Conservation (phyloP, 1,140 invertebrate genomes). For the Tetraneura akinire region DNA sequence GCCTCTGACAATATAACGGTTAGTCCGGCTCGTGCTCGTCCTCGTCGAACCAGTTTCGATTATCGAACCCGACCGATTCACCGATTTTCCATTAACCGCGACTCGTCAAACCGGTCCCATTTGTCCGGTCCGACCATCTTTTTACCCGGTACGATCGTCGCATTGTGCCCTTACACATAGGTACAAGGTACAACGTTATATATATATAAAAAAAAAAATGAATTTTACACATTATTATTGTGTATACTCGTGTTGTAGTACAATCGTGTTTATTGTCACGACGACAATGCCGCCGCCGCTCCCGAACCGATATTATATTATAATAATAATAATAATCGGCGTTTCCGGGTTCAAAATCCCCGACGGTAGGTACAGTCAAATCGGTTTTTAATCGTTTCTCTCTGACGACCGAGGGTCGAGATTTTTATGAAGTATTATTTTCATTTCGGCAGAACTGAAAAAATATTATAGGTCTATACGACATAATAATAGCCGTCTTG, state of each 20-base stretch:
- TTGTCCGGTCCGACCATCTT: not conserved
- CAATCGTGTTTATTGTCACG: constrained; percentile 42
- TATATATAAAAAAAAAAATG: not conserved
- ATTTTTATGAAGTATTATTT: not conserved
- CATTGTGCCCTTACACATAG: too few relatives aligned
- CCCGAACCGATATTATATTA: not conserved
- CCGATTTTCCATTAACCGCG: not conserved
- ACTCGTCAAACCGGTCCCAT: constrained; percentile 22
- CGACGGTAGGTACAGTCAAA: not conserved
- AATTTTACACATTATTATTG: too few relatives aligned
- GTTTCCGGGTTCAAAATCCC: constrained; percentile 39
- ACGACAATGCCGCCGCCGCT: not conserved
- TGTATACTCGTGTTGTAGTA: constrained; percentile 11
- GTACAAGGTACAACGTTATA: not conserved
- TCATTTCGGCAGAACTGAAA: not conserved
- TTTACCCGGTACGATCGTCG: too few relatives aligned
- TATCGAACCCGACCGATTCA: constrained; percentile 8
- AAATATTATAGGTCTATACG: too few relatives aligned
- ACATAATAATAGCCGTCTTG: too few relatives aligned
- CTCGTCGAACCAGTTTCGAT: not conserved
- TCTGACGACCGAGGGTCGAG: not conserved
- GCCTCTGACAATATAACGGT: constrained; percentile 36
- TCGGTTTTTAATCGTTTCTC: constrained; percentile 42
- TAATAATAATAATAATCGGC: not conserved
- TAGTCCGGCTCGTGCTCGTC: not conserved